These are phyloP conservation scores for Delichon dasypus DNA, from an alignment of 2,797 vertebrate species.

Conservation along the genomic window DNA sequence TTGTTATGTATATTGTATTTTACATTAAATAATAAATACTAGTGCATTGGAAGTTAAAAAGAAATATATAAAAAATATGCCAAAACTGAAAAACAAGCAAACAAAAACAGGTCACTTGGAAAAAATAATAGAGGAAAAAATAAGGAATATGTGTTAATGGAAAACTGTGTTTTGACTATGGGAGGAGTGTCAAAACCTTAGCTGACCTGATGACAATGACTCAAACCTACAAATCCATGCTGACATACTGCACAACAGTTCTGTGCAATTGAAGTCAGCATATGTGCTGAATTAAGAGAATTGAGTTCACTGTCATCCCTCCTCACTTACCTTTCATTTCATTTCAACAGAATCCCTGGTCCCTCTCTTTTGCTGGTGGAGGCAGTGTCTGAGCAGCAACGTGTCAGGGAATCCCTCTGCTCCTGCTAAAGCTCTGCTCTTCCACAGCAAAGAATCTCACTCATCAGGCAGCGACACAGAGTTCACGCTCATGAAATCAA, in stretches of 20 bases:
- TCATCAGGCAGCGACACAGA: not conserved
- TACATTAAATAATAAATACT: not conserved
- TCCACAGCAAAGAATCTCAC: not conserved
- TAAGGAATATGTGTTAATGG: not conserved
- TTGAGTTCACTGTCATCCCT: not conserved
- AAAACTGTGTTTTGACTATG: not conserved
- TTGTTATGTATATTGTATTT: not conserved
- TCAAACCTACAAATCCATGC: not conserved
- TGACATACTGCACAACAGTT: not conserved
- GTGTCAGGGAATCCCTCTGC: not conserved
- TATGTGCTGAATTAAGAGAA: not conserved
- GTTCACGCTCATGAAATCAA: not conserved
- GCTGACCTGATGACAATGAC: not conserved
- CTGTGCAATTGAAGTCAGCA: not conserved
- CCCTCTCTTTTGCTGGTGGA: not conserved
- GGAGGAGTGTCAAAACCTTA: not conserved
- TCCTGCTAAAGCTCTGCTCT: not conserved
- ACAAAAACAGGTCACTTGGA: not conserved
- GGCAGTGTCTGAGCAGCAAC: fast-evolving
- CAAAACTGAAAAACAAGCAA: not conserved
- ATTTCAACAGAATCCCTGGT: fast-evolving
- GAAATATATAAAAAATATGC: not conserved
- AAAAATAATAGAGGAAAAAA: not conserved
- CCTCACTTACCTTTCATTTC: not conserved
- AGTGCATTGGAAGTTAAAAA: not conserved